These are phyloP conservation scores for Gymnoscelis rufifasciata DNA, from an alignment of 2,888 invertebrate species.

Conservation along the genomic window DNA sequence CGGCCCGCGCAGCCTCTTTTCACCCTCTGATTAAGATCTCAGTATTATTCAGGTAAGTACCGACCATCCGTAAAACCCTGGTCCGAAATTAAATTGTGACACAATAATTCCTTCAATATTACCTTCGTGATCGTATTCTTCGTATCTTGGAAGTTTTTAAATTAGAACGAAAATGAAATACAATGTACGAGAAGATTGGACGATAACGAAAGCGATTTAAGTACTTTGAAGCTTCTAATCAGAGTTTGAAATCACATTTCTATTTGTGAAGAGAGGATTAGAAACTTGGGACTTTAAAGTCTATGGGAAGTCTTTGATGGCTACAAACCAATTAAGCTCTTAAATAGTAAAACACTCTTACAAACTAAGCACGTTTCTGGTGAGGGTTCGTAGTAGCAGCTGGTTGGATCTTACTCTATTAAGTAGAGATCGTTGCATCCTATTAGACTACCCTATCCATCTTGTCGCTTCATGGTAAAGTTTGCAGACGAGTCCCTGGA, in stretches of 20 bases:
- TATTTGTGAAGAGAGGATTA: constrained; percentile 17
- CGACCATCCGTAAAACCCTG: constrained; percentile 27
- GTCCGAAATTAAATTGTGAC: constrained; percentile 29
- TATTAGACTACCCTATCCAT: constrained; percentile 38
- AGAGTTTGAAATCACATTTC: constrained; percentile 21
- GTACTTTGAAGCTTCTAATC: constrained; percentile 17
- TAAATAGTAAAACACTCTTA: constrained; percentile 8
- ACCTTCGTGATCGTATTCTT: constrained; percentile 7
- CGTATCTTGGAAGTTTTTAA: constrained; percentile 25
- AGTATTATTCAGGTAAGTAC: constrained; percentile 47
- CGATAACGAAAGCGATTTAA: constrained; percentile 17
- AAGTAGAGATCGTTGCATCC: constrained; percentile 29
- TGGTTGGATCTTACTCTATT: neutral
- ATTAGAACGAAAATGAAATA: constrained; percentile 24
- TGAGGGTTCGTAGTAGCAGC: neutral
- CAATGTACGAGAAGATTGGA: constrained; percentile 19
- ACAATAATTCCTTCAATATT: constrained; percentile 28
- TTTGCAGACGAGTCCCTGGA: constrained; percentile 50
- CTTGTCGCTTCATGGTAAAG: constrained; percentile 47
- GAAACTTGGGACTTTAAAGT: constrained; percentile 13
- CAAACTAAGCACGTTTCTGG: constrained; percentile 1
- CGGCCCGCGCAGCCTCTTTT: constrained; percentile 44
- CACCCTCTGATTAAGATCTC: constrained; percentile 47
- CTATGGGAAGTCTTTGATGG: constrained; percentile 11
- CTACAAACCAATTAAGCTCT: constrained; percentile 1